These are phyloP conservation scores for Pedionomus torquatus DNA, from an alignment of 2,113 vertebrate genomes.

Conservation along the genomic window DNA sequence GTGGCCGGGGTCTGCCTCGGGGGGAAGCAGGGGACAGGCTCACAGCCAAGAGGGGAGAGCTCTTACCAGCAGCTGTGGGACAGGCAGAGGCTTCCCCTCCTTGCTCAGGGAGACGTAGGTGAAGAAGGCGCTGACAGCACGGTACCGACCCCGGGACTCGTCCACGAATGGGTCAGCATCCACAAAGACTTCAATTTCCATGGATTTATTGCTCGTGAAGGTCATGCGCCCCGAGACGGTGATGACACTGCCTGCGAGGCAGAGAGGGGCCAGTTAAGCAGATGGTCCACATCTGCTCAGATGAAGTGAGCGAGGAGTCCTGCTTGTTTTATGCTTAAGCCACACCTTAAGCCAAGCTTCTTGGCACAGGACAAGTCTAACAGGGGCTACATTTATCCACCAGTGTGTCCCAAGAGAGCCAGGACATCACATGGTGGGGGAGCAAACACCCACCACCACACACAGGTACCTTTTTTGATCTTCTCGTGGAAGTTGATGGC, in stretches of 20 bases:
- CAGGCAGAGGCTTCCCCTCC: slow-evolving; percentile 81
- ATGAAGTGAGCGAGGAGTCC: not conserved
- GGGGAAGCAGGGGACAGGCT: not conserved
- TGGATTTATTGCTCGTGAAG: slow-evolving; percentile 93
- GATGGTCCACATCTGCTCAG: fast-evolving
- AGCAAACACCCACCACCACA: not conserved
- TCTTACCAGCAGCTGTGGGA: slow-evolving; percentile 90
- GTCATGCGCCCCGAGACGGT: slow-evolving; percentile 93
- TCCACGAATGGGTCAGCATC: slow-evolving; percentile 85
- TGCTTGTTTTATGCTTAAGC: not conserved
- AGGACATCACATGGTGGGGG: fast-evolving
- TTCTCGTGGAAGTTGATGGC: slow-evolving; percentile 96
- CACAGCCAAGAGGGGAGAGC: fast-evolving
- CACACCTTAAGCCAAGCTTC: not conserved
- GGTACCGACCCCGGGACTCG: slow-evolving; percentile 77
- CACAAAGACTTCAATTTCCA: slow-evolving; percentile 96
- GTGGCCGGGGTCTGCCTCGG: fast-evolving
- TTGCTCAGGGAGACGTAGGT: slow-evolving; percentile 93
- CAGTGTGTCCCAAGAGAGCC: not conserved
- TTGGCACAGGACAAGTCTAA: not conserved
- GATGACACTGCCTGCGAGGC: slow-evolving; percentile 84
- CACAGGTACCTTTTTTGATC: slow-evolving; percentile 88
- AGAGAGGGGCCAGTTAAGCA: not conserved
- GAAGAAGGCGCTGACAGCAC: slow-evolving; percentile 93
- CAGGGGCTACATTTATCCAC: not conserved